Conservation (phyloP, 2,113 vertebrate species). For the Myanophis thanlyinensis region DNA sequence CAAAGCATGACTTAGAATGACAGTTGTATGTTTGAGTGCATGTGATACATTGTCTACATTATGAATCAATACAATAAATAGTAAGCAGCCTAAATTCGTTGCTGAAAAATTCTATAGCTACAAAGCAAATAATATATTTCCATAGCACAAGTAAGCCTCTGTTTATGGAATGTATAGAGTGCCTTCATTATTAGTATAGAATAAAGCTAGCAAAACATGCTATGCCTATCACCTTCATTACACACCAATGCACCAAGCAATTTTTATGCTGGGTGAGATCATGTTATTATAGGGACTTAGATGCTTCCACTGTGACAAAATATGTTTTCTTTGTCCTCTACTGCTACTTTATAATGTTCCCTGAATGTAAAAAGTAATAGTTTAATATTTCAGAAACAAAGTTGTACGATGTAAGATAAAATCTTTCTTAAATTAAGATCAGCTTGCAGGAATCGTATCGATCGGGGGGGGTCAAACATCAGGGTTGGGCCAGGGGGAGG, state of each 20-base stretch:
- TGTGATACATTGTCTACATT: not conserved
- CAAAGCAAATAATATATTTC: not conserved
- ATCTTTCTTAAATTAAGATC: not conserved
- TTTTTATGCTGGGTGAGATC: not conserved
- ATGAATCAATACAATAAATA: not conserved
- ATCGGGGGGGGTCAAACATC: no score
- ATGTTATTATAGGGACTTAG: not conserved
- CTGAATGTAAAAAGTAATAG: not conserved
- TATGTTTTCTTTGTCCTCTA: not conserved
- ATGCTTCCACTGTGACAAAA: not conserved
- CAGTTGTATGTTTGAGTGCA: not conserved
- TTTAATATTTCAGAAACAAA: constrained; percentile 1
- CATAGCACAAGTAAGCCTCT: not conserved
- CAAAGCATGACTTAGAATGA: not conserved
- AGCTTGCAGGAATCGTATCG: not conserved
- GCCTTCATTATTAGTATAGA: not conserved
- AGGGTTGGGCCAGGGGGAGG: no score
- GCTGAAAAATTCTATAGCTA: not conserved
- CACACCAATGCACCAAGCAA: not conserved
- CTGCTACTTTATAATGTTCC: not conserved
- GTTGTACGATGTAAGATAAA: not conserved
- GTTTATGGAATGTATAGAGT: not conserved
- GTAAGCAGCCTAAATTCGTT: not conserved
- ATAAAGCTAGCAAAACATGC: not conserved
- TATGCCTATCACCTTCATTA: not conserved